Conservation (phyloP, 2,113 vertebrate genomes). For the Onychostruthus taczanowskii region DNA sequence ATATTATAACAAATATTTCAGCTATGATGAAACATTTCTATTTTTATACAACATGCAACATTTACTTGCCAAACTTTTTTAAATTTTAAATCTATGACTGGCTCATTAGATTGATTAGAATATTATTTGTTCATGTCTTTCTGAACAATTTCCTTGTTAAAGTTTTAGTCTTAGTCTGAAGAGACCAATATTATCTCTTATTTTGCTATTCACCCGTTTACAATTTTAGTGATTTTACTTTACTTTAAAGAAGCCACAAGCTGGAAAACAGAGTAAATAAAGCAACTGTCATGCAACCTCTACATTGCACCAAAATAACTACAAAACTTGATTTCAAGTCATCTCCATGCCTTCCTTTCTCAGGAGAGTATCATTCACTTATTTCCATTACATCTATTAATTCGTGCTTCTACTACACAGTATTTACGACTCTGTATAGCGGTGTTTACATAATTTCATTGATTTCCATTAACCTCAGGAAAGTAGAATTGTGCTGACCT, state of each 20-base stretch:
- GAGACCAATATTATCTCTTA: background rate
- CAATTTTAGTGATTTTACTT: background rate
- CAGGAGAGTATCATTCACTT: background rate
- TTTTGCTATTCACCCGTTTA: background rate
- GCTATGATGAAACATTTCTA: background rate
- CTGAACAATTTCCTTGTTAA: background rate
- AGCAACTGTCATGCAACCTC: accelerated
- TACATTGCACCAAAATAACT: background rate
- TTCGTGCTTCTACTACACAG: background rate
- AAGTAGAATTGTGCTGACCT: background rate
- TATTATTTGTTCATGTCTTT: background rate
- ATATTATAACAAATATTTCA: background rate
- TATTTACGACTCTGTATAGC: background rate
- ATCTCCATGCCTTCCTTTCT: background rate
- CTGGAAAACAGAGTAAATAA: background rate
- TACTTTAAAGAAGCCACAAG: background rate
- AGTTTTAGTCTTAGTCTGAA: background rate
- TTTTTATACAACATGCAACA: background rate
- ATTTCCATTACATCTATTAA: background rate
- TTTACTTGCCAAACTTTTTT: background rate
- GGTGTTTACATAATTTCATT: background rate
- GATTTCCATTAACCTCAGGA: background rate
- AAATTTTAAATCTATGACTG: background rate
- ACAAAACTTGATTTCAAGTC: background rate
- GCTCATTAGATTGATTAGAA: background rate